Conservation (phyloP, 2,113 vertebrate species). For the Oreotragus oreotragus region DNA sequence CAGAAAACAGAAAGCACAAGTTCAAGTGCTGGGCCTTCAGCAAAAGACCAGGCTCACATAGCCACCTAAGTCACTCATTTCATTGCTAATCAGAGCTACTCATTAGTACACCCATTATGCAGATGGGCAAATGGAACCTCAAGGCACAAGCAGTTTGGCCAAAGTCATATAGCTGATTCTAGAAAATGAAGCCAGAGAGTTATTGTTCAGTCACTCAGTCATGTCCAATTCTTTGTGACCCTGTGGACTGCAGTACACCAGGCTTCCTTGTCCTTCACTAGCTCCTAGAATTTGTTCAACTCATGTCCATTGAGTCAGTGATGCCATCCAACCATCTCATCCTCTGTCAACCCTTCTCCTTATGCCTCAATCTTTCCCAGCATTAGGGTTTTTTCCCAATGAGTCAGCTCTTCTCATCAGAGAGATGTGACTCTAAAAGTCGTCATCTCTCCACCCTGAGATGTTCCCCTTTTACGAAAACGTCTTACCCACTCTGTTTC, state of each 20-base stretch:
- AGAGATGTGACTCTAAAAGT: not conserved
- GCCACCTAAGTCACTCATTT: too few species aligned
- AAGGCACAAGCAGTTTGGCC: not conserved
- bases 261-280: not conserved
- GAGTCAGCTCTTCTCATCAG: not conserved
- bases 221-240: not conserved
- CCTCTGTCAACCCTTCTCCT: not conserved
- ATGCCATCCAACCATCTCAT: not conserved
- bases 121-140: not conserved
- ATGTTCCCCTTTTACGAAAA: not conserved
- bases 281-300: not conserved
- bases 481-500: not conserved
- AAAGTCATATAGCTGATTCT: not conserved
- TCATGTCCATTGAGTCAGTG: not conserved
- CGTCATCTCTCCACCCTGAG: not conserved
- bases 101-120: not conserved
- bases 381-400: not conserved
- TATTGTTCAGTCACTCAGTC: not conserved
- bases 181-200: not conserved
- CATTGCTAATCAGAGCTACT: fast-evolving
- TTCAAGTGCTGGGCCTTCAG: not conserved
- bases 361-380: not conserved
- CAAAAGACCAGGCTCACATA: not conserved
- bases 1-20: not conserved
- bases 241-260: not conserved